Base-by-base conservation (phyloP, 2,113 vertebrate genomes). In the Ia io region DNA sequence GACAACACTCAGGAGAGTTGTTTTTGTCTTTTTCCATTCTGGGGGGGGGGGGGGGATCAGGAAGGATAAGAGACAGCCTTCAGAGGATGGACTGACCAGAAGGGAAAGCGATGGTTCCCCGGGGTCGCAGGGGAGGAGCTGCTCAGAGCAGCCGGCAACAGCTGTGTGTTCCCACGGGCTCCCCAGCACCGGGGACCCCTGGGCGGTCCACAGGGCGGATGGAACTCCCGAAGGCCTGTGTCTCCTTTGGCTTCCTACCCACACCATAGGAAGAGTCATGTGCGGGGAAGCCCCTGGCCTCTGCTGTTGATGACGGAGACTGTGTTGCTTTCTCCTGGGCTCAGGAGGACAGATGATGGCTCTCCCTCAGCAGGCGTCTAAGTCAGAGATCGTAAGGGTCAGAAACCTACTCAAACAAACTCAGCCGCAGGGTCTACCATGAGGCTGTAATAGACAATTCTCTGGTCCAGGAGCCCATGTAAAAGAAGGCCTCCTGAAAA, bases 201-300 rank as follows among this genome's bases (percentile, higher is more conserved):
- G 0, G 1, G 49, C 2, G 5, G 84, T 30, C 53, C 11, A 7
- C 74, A 47, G 35, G 61, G 59, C 4, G 6, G 17, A 16, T 0
- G 14, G 20, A 30, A 71, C 37, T 40, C 44, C 35, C 9, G 1
- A 37, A 59, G 42, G 5, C 35, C 14, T 10, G 2, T 5, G 40
- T 61, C 51, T 42, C 74, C 42, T 70, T 56, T 6, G 3, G 35
- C 32, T 49, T 61, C 17, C 51, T 53, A 9, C 10, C 6, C 83
- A 16, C 6, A 7, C 44, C 23, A 92, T 2, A 51, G 37, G 63
- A 32, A 74, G 59, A 70, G 13, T 3, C 32, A 14, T 3, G 23
- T 32, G 78, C 30, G 20, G 3, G 44, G 23, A 13, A 18, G 74
- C 10, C 32, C 47, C n/a, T 2, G 7, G 14, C 47, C 84, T 83